Evolutionary conservation across 2,888 invertebrate genomes (phyloP).

Genomic region (Agrotis puta): DNA sequence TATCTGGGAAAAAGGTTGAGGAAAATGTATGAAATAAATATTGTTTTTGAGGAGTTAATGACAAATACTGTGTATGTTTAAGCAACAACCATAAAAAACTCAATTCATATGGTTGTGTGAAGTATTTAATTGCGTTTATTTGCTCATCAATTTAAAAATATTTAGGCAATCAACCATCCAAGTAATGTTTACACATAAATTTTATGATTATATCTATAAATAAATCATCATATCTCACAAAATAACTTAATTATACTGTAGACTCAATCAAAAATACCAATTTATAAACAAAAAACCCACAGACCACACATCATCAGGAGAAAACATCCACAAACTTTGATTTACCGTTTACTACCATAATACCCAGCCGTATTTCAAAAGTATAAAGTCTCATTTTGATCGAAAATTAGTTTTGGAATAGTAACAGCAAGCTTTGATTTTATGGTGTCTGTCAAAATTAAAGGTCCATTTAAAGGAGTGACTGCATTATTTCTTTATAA

Average conservation of each 20-base stretch:
- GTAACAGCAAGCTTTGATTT: slow-evolving; percentile 22
- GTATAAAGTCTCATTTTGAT: slow-evolving; percentile 8
- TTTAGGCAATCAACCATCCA: slow-evolving; percentile 40
- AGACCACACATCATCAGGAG: slow-evolving; percentile 66
- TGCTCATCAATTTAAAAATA: slow-evolving; percentile 45
- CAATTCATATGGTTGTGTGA: not conserved
- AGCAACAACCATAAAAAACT: slow-evolving; percentile 23
- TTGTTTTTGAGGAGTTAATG: slow-evolving; percentile 10
- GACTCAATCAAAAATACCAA: slow-evolving; percentile 63
- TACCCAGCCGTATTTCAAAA: not conserved
- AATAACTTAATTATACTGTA: slow-evolving; percentile 63
- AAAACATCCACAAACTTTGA: slow-evolving; percentile 23
- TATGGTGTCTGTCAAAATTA: slow-evolving; percentile 75
- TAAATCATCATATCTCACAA: slow-evolving; percentile 54
- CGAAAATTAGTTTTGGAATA: not conserved
- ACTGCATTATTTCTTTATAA: slow-evolving; percentile 75
- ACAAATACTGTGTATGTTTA: not conserved
- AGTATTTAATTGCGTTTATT: slow-evolving; percentile 32
- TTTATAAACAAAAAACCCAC: slow-evolving; percentile 65
- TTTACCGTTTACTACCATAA: not conserved
- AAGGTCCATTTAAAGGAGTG: slow-evolving; percentile 75
- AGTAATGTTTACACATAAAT: slow-evolving; percentile 53
- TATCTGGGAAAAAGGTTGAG: slow-evolving; percentile 16
- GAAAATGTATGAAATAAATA: slow-evolving; percentile 13
- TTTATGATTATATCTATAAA: slow-evolving; percentile 45